Evolutionary conservation across 2,113 vertebrate species (phyloP).

Genomic region (Gobiocypris rarus): DNA sequence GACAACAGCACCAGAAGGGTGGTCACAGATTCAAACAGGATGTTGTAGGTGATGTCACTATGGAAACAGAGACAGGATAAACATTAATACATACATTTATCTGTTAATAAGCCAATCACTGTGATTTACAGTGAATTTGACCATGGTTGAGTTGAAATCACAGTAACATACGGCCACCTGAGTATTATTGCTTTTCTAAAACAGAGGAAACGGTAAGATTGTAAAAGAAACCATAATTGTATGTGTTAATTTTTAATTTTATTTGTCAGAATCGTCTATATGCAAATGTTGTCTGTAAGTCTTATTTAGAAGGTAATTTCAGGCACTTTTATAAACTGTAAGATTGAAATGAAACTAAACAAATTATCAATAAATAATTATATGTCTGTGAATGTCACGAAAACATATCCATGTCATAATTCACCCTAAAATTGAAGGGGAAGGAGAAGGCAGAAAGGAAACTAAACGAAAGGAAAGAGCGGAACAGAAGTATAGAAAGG

Average conservation of each 20-base stretch:
- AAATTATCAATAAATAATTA: neutral
- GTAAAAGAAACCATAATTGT: neutral
- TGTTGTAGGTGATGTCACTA: conserved; percentile 95
- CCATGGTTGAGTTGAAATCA: neutral
- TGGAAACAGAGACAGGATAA: neutral
- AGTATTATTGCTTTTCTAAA: too few relatives aligned
- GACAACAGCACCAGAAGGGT: conserved; percentile 91
- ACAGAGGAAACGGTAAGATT: neutral
- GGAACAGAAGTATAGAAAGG: neutral
- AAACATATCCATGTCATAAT: neutral
- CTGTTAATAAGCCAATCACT: neutral
- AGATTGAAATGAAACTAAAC: neutral
- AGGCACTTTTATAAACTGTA: neutral
- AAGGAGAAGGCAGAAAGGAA: too few relatives aligned
- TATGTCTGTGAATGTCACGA: neutral
- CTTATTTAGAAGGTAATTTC: too few relatives aligned
- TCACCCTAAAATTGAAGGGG: neutral
- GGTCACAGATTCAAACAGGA: conserved; percentile 94
- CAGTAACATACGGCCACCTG: too few relatives aligned
- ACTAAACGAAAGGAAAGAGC: too few relatives aligned
- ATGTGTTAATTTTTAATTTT: neutral
- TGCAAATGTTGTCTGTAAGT: too few relatives aligned
- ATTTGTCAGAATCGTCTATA: too few relatives aligned
- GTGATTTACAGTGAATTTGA: neutral
- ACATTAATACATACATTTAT: conserved; percentile 5